phyloP scores from a whole-genome alignment of 1,140 invertebrate species.

The Colletes gigas region DNA sequence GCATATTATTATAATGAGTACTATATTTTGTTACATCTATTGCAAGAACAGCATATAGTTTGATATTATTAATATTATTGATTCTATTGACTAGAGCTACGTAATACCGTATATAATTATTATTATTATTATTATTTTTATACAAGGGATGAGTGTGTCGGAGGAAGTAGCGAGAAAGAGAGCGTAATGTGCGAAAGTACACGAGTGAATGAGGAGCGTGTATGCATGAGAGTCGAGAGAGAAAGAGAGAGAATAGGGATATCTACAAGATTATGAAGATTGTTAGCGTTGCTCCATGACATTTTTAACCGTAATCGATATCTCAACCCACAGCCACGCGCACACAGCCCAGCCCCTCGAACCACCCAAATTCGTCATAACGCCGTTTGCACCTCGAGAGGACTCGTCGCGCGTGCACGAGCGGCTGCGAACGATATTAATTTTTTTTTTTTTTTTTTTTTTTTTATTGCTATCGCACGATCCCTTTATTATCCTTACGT shows the following conservation, averaged over 20 bases:
- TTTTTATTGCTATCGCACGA: conserved; percentile 55
- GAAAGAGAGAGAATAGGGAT: conserved; percentile 45
- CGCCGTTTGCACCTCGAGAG: conserved; percentile 27
- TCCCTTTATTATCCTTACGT: conserved; percentile 60
- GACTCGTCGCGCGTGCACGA: conserved; percentile 23
- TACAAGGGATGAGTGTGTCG: conserved; percentile 54
- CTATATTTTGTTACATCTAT: conserved; percentile 81
- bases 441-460: too few species aligned
- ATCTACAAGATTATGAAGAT: conserved; percentile 52
- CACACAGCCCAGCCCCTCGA: neutral
- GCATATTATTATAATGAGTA: conserved; percentile 79
- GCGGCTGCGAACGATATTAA: conserved; percentile 32
- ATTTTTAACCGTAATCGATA: conserved; percentile 66
- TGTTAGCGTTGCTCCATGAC: conserved; percentile 77
- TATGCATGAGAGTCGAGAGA: conserved; percentile 42
- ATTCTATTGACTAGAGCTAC: conserved; percentile 75
- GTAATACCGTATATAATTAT: conserved; percentile 54
- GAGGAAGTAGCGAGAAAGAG: conserved; percentile 37
- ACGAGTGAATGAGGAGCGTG: conserved; percentile 32
- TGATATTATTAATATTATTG: conserved; percentile 78
- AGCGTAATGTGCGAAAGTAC: conserved; percentile 29
- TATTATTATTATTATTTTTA: conserved; percentile 63
- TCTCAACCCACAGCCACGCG: neutral
- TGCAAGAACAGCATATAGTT: conserved; percentile 75
- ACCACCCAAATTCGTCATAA: conserved; percentile 8